phyloP scores from a whole-genome alignment of 1,140 invertebrate species.

The Cyclina sinensis region DNA sequence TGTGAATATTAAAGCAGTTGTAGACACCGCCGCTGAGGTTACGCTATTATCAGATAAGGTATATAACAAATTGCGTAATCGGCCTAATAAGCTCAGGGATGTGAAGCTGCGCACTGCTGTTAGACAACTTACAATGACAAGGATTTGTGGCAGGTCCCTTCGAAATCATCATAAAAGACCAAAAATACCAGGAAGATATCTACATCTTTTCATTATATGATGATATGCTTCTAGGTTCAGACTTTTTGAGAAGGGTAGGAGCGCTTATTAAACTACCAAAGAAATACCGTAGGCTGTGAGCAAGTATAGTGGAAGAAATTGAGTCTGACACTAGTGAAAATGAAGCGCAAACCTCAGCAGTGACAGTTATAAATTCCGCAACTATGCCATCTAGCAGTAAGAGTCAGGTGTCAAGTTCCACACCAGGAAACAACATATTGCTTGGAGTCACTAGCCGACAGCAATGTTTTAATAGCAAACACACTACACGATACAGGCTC shows the following conservation, averaged over 20 bases:
- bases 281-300: neutral
- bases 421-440: neutral
- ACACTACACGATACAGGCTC: neutral
- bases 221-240: constrained; percentile 35
- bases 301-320: neutral
- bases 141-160: constrained; percentile 30
- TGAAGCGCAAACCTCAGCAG: neutral
- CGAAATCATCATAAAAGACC: neutral
- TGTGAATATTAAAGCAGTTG: constrained; percentile 13
- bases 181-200: neutral
- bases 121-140: constrained; percentile 5
- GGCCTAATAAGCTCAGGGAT: neutral
- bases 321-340: too few species aligned
- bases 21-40: constrained; percentile 8
- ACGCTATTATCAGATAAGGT: neutral
- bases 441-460: neutral
- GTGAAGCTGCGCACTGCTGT: constrained; percentile 14
- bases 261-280: neutral
- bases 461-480: neutral
- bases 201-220: constrained; percentile 34
- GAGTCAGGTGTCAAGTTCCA: neutral
- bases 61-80: neutral
- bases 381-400: constrained; percentile 3
- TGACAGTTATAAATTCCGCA: neutral
- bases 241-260: constrained; percentile 21